Evolutionary conservation across 2,888 invertebrate species (phyloP).

Genomic region (Antheraea assamensis): DNA sequence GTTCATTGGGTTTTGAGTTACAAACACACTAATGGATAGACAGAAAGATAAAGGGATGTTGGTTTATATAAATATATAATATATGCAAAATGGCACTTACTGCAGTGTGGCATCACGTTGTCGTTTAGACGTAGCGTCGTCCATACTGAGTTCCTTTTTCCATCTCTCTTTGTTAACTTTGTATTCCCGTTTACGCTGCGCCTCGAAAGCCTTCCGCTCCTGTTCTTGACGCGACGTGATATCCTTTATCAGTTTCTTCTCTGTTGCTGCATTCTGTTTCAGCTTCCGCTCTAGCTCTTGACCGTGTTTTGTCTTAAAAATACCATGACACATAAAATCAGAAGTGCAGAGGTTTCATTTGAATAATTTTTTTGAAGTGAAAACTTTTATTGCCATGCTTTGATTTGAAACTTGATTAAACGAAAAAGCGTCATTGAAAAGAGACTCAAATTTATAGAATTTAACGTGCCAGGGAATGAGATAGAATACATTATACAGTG

Average conservation of each 20-base stretch:
- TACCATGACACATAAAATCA: neutral
- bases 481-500: too few relatives aligned
- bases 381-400: too few relatives aligned
- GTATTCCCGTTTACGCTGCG: constrained; percentile 98
- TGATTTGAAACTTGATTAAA: too few relatives aligned
- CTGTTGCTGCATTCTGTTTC: constrained; percentile 93
- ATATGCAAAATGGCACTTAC: constrained; percentile 65
- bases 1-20: too few relatives aligned
- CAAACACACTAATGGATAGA: too few relatives aligned
- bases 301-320: constrained; percentile 84
- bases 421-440: too few relatives aligned
- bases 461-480: too few relatives aligned
- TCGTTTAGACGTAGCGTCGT: constrained; percentile 95
- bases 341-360: too few relatives aligned
- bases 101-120: constrained; percentile 95
- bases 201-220: constrained; percentile 95
- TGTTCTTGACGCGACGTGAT: constrained; percentile 94
- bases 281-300: constrained; percentile 90
- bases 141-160: constrained; percentile 96
- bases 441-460: too few relatives aligned
- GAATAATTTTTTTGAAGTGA: too few relatives aligned
- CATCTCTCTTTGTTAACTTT: constrained; percentile 97
- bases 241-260: constrained; percentile 96
- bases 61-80: neutral
- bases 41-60: neutral